Percentiles rank a stretch among this genome's conserved stretches.
Evolutionary conservation across 2,797 vertebrate genomes (phyloP).

Genomic region (Falco peregrinus): DNA sequence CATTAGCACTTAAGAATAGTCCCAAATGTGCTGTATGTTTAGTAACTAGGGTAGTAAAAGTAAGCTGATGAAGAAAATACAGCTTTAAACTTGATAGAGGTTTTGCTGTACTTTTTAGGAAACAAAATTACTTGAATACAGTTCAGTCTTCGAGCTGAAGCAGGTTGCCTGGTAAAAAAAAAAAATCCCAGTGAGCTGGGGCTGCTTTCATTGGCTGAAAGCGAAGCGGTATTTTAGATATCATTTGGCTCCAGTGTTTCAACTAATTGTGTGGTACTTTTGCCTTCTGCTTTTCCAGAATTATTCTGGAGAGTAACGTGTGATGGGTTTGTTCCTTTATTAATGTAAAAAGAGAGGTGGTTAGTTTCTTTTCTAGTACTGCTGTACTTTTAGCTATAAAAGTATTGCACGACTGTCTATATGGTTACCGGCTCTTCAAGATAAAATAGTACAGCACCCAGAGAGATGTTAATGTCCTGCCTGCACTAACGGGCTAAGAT

Average conservation of each 20-base stretch:
- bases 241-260: background rate
- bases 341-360: background rate
- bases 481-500: background rate
- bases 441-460: background rate
- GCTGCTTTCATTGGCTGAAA: background rate
- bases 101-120: background rate
- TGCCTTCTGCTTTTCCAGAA: background rate
- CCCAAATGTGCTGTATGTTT: background rate
- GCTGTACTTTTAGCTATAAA: background rate
- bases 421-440: background rate
- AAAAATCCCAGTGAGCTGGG: background rate
- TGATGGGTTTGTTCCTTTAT: background rate
- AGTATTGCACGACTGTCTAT: accelerated
- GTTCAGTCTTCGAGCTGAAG: background rate
- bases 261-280: accelerated
- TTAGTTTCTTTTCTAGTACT: background rate
- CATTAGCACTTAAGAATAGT: background rate
- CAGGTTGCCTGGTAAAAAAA: background rate
- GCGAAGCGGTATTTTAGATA: background rate
- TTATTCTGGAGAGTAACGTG: accelerated
- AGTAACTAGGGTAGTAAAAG: background rate
- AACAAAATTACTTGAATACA: background rate
- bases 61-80: background rate
- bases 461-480: accelerated
- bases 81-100: background rate